phyloP scores from a whole-genome alignment of 2,113 vertebrate genomes.

The Oxygymnocypris stewartii region DNA sequence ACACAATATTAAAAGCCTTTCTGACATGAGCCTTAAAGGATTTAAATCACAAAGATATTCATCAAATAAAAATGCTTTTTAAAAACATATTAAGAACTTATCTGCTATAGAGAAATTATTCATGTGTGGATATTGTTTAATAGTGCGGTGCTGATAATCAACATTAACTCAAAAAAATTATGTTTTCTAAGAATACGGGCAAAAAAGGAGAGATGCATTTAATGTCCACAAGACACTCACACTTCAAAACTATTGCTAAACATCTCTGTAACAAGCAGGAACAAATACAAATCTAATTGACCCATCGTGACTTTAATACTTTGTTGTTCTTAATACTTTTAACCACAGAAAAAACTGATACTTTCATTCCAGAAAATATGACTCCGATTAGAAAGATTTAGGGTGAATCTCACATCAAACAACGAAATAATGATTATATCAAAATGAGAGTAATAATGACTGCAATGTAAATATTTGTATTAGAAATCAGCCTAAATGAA shows the following conservation, averaged over 20 bases:
- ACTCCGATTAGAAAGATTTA: neutral
- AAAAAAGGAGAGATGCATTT: neutral
- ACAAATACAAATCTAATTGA: conserved; percentile 7
- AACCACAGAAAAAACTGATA: neutral
- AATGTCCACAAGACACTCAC: neutral
- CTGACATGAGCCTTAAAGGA: neutral
- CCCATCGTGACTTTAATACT: conserved; percentile 44
- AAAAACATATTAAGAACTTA: neutral
- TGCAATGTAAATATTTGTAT: neutral
- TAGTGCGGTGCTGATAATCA: neutral
- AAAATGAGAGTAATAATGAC: neutral
- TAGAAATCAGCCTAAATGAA: neutral
- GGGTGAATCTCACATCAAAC: neutral
- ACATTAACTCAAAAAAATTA: neutral
- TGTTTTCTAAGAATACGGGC: neutral
- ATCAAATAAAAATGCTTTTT: neutral
- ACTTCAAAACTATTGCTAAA: neutral
- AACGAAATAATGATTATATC: neutral
- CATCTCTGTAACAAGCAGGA: neutral
- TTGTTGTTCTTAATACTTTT: conserved; percentile 42
- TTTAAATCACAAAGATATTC: neutral
- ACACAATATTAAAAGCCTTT: neutral
- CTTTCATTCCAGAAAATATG: neutral
- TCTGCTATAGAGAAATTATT: neutral
- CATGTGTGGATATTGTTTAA: neutral